phyloP scores from a whole-genome alignment of 2,113 vertebrate genomes.

The Cyanistes caeruleus region DNA sequence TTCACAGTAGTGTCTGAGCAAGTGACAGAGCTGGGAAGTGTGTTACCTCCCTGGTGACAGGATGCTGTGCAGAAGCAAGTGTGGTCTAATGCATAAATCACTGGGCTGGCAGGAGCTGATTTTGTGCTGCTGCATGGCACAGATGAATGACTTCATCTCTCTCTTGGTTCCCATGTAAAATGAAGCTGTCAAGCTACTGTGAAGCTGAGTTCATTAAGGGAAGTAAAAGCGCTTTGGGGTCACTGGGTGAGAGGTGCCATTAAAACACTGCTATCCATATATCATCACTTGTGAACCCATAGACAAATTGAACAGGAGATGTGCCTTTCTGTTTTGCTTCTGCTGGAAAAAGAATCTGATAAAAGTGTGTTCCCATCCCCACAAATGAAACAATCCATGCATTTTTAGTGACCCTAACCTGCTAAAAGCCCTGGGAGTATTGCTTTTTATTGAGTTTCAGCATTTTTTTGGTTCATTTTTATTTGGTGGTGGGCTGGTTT shows the following conservation, averaged over 20 bases:
- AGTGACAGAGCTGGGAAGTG: background rate
- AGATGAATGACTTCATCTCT: background rate
- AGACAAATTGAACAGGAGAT: background rate
- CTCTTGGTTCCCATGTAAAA: background rate
- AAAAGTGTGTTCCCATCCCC: background rate
- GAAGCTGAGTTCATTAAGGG: background rate
- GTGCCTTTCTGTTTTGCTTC: background rate
- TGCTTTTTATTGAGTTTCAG: background rate
- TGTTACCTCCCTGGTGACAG: background rate
- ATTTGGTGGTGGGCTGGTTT: background rate
- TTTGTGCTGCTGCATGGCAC: background rate
- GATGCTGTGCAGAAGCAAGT: background rate
- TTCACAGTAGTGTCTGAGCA: background rate
- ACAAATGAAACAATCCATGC: background rate
- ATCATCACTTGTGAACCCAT: background rate
- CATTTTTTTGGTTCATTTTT: background rate
- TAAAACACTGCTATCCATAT: background rate
- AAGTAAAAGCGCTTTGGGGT: conserved; percentile 16
- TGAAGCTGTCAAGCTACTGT: background rate
- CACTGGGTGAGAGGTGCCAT: background rate
- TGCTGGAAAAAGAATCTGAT: background rate
- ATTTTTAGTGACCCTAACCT: background rate
- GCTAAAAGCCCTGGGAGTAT: background rate
- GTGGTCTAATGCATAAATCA: background rate
- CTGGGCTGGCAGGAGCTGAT: background rate